A percentile compares a stretch with the other conserved stretches of the same genome.
phyloP scores from a whole-genome alignment of 2,797 vertebrate species.

The Melopsittacus undulatus region DNA sequence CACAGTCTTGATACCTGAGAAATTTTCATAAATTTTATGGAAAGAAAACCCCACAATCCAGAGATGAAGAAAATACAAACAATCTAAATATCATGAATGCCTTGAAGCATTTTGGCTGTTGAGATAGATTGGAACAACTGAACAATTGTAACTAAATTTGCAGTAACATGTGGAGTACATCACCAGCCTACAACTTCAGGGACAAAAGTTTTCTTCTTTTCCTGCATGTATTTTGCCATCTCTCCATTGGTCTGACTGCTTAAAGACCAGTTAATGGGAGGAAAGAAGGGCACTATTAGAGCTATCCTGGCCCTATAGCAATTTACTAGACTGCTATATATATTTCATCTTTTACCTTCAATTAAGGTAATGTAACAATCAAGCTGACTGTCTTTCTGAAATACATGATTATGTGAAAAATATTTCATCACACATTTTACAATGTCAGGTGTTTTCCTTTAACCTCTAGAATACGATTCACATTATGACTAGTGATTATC shows the following conservation, averaged over 20 bases:
- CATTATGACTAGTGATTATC: not conserved
- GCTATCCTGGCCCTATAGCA: not conserved
- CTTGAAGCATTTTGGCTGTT: not conserved
- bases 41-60: not conserved
- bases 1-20: not conserved
- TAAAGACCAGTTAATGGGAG: not conserved
- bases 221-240: not conserved
- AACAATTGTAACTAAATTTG: not conserved
- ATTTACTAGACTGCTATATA: not conserved
- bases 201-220: not conserved
- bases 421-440: slow-evolving; percentile 1
- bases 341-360: slow-evolving; percentile 45
- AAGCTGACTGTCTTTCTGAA: slow-evolving; percentile 14
- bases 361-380: slow-evolving; percentile 29
- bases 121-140: not conserved
- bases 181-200: not conserved
- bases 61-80: not conserved
- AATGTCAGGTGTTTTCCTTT: not conserved
- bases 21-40: not conserved
- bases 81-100: not conserved
- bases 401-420: not conserved
- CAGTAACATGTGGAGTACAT: not conserved
- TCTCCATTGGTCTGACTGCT: not conserved
- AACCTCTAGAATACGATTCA: slow-evolving; percentile 9
- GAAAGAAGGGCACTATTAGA: not conserved